These are phyloP conservation scores for Oncorhynchus nerka DNA, from an alignment of 2,113 vertebrate genomes.

Conservation along the genomic window DNA sequence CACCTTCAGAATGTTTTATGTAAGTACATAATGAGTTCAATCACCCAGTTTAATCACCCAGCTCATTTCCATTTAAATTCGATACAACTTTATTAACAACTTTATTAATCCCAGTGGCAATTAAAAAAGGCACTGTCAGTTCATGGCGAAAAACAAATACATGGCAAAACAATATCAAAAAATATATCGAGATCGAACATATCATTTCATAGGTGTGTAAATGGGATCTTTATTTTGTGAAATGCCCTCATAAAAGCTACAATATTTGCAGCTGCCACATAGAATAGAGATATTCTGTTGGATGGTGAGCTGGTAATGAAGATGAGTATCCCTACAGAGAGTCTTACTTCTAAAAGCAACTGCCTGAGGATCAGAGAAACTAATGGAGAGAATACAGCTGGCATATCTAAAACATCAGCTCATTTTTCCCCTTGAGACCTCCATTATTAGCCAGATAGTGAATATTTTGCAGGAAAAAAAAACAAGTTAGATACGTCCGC, in stretches of 20 bases:
- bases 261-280: background rate
- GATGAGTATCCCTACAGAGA: conserved; percentile 2
- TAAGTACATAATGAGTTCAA: too few species aligned
- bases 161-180: too few species aligned
- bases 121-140: too few species aligned
- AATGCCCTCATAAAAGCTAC: background rate
- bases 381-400: conserved; percentile 18
- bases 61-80: too few species aligned
- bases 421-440: background rate
- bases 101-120: too few species aligned
- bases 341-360: background rate
- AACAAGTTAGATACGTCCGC: too few species aligned
- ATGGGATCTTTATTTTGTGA: background rate
- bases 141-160: too few species aligned
- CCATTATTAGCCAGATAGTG: background rate
- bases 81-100: too few species aligned
- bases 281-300: background rate
- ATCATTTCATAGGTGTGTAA: background rate
- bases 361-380: background rate
- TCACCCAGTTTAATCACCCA: too few species aligned
- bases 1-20: too few species aligned
- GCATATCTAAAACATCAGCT: background rate
- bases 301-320: conserved; percentile 9
- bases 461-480: too few species aligned
- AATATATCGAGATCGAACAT: too few species aligned